Evolutionary conservation across 2,888 invertebrate genomes (phyloP), one percentile per base, ranked within the genome.

Genomic region (Pterostichus niger): DNA sequence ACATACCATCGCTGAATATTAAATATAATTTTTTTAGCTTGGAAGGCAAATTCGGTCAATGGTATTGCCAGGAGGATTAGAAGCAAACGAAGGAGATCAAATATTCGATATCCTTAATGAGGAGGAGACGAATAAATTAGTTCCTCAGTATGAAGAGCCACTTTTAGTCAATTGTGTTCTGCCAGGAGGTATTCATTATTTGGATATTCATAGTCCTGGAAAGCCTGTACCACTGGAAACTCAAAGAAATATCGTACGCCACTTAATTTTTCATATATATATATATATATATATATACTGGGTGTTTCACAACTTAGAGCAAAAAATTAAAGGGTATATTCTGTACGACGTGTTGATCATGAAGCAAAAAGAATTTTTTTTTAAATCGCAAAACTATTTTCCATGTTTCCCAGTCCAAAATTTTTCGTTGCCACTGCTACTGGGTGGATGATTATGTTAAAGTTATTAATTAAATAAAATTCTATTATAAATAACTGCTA

Each of bases 181-280:
- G 0, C 94, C 94, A 0, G 94, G 93, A 0, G 92, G 91, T 0
- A 89, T 93, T 83, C 91, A 92, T 85, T 95, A 94, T 86, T 88
- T 94, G 85, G 90, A 91, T 46, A 87, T 94, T 0, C 89, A 90
- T 10, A 92, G 91, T 85, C 93, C 94, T 0, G 94, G 94, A 0
- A 89, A 87, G 11, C 90, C 90, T n/a, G 87, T 91, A 15, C 92
- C 92, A 0, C 90, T 92, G 87, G 92, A 91, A 71, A 90, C 33
- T 40, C 10, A 46, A 46, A 54, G 35, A 44, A 49, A 64, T 59
- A 11, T 44, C 44, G 59, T 64, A 49, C 10, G 61, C 40, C 40
- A 7, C 9, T 40, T 40, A 2, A 40, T 15, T 24, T 33, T 61
- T 7, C 6, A 61, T 49, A 79, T 61, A n/a, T n/a, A n/a, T n/a